These are phyloP conservation scores for Lycaena phlaeas DNA, from an alignment of 2,888 invertebrate species.

Conservation along the genomic window DNA sequence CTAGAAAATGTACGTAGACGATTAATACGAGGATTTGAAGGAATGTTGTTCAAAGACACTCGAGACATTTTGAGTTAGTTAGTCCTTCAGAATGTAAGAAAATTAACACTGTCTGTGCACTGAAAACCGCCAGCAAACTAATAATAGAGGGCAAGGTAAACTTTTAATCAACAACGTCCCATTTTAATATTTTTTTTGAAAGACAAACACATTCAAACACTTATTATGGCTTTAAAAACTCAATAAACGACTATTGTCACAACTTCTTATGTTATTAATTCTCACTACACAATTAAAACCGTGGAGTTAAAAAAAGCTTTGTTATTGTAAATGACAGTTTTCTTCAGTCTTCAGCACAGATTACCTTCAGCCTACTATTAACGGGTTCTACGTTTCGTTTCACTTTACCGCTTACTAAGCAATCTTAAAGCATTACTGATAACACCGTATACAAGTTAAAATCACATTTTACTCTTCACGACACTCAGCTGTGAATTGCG, in stretches of 20 bases:
- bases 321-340: conserved; percentile 6
- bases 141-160: conserved; percentile 8
- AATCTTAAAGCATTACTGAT: neutral
- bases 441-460: neutral
- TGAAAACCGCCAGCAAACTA: conserved; percentile 1
- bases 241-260: neutral
- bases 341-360: conserved; percentile 1
- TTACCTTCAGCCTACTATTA: neutral
- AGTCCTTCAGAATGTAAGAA: neutral
- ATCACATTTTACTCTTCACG: neutral
- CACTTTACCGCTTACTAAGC: neutral
- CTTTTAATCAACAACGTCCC: neutral
- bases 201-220: neutral
- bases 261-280: neutral
- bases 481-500: conserved; percentile 3
- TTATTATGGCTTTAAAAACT: neutral
- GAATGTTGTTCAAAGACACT: conserved; percentile 61
- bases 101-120: neutral
- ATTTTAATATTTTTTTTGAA: neutral
- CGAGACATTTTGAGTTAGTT: conserved; percentile 49
- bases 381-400: neutral
- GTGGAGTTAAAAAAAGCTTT: conserved; percentile 3
- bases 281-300: neutral
- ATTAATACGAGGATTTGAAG: conserved; percentile 61
- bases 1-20: conserved; percentile 62